Base-by-base conservation (phyloP, 2,113 vertebrate genomes). In the Pomatostomus ruficeps region DNA sequence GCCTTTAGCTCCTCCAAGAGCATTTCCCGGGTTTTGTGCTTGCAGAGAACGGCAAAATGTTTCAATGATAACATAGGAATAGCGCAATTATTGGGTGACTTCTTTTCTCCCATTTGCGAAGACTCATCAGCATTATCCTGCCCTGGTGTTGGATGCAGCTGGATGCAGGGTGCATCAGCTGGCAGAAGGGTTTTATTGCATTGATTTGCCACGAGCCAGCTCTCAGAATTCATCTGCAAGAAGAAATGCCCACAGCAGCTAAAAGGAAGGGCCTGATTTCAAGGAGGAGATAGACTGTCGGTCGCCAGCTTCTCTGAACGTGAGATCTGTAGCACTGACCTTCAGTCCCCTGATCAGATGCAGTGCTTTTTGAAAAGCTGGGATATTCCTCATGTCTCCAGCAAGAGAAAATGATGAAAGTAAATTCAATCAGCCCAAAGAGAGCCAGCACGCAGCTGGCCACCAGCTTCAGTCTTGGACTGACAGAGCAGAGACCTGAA, bases 381-480 rank as follows among this genome's bases (percentile, higher is more conserved):
- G 62, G 14, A 12, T 23, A 6, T 2, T 8, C 42, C 31, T 90
- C 0, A 0, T 28, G 24, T 12, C 67, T 58, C 51, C 73, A 49
- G 75, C 33, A 21, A 35, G 55, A 80, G 46, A 18, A 35, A 77
- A 31, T 2, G 12, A 26, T 48, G 35, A 52, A 16, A 22, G 20
- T 18, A 5, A 75, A 48, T 57, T 26, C 31, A 28, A 26, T 7
- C 57, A 83, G 28, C 58, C 24, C 49, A 48, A 63, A 58, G 63
- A 80, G 49, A 57, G 31, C 22, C 87, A 91, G 40, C 31, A 42
- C 24, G 33, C 73, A 38, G 67, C 42, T 80, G 68, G 46, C 20
- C 31, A 36, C 63, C 71, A 75, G 54, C 35, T 31, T 15, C 2
- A 0, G 6, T 13, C 76, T 15, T 20, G 59, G 29, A 26, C 59